A percentile compares a stretch with the other conserved stretches of the same genome.
Conservation (phyloP, 1,140 invertebrate genomes). For the Melitaea cinxia region DNA sequence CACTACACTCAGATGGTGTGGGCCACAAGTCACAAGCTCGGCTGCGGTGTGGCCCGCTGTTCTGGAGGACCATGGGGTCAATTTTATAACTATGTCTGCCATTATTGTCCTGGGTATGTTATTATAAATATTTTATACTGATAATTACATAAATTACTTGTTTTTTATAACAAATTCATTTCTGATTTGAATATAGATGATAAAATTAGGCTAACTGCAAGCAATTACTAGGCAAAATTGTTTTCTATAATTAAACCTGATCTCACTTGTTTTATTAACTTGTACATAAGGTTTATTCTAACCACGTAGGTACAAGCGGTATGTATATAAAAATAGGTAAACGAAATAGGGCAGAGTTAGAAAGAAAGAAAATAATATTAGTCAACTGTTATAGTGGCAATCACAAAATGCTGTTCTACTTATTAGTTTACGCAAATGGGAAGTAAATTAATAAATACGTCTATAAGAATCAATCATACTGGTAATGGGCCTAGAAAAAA, state of each 20-base stretch:
- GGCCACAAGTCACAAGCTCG: constrained; percentile 89
- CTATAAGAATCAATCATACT: too few relatives aligned
- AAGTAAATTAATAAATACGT: too few relatives aligned
- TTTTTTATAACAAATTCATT: background rate
- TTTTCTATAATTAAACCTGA: background rate
- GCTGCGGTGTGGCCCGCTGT: constrained; percentile 89
- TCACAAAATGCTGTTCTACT: too few relatives aligned
- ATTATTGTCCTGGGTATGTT: constrained; percentile 91
- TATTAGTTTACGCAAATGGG: too few relatives aligned
- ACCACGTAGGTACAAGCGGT: too few relatives aligned
- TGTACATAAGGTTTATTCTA: background rate
- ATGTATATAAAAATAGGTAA: too few relatives aligned
- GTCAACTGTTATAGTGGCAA: too few relatives aligned
- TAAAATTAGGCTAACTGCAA: background rate
- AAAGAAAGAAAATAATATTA: too few relatives aligned
- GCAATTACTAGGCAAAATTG: too few relatives aligned
- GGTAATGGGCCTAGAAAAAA: too few relatives aligned
- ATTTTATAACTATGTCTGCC: constrained; percentile 93
- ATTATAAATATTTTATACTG: background rate
- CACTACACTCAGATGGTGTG: constrained; percentile 94
- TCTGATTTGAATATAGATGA: background rate
- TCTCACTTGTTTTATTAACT: background rate
- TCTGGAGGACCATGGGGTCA: constrained; percentile 82
- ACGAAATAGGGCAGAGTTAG: too few relatives aligned
- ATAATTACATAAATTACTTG: background rate